A percentile compares a stretch with the other conserved stretches of the same genome.
These are phyloP conservation scores for Tetrapedia diversipes DNA, from an alignment of 2,888 invertebrate genomes.

Conservation along the genomic window DNA sequence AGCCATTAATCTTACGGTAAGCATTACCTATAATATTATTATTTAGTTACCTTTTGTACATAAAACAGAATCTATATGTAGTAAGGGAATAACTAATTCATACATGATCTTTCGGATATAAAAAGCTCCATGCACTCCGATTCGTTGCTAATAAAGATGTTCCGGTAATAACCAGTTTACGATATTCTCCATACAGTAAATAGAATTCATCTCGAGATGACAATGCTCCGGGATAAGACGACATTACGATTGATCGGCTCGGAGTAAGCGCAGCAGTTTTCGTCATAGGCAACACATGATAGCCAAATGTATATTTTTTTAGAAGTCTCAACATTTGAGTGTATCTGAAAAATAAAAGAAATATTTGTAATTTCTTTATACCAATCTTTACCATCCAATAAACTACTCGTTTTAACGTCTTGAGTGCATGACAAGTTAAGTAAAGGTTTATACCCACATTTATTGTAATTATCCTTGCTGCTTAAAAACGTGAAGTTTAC, in stretches of 20 bases:
- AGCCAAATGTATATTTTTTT: slow-evolving; percentile 93
- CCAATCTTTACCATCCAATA: background rate
- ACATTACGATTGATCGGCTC: slow-evolving; percentile 89
- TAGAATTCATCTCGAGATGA: slow-evolving; percentile 94
- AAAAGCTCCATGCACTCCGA: slow-evolving; percentile 46
- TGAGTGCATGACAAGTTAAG: background rate
- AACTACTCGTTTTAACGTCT: background rate
- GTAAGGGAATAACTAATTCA: background rate
- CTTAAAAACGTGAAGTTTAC: slow-evolving; percentile 22
- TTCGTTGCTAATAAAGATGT: slow-evolving; percentile 87
- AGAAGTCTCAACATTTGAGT: slow-evolving; percentile 92
- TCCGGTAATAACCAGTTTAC: slow-evolving; percentile 88
- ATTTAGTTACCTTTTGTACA: background rate
- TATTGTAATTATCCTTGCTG: slow-evolving; percentile 45
- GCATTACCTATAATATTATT: slow-evolving; percentile 84
- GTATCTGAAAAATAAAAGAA: slow-evolving; percentile 84
- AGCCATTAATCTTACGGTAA: slow-evolving; percentile 91
- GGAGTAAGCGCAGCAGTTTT: slow-evolving; percentile 84
- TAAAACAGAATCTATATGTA: background rate
- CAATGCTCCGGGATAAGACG: slow-evolving; percentile 92
- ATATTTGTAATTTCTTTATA: background rate
- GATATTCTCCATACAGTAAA: slow-evolving; percentile 84
- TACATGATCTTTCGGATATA: slow-evolving; percentile 53
- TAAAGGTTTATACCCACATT: slow-evolving; percentile 40
- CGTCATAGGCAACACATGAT: slow-evolving; percentile 85